Conservation (phyloP, 2,888 invertebrate species). For the Macaria liturata region DNA sequence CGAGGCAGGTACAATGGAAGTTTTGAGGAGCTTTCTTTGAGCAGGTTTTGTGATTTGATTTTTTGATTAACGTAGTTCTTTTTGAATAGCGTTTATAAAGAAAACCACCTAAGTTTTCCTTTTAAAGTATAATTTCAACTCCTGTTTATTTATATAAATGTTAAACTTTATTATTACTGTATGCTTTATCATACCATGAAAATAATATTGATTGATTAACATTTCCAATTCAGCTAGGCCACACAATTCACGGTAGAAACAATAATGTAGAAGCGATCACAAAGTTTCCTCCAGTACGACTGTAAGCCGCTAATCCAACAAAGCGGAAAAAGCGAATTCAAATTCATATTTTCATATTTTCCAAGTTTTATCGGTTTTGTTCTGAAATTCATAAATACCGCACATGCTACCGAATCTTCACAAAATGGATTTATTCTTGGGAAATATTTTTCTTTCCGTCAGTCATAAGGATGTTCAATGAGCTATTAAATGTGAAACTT, state of each 20-base stretch:
- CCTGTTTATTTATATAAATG: too few relatives aligned
- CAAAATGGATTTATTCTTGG: conserved; percentile 18
- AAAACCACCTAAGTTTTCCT: too few relatives aligned
- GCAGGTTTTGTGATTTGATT: conserved; percentile 2
- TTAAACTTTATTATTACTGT: too few relatives aligned
- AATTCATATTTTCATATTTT: conserved; percentile 44
- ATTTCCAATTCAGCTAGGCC: too few relatives aligned
- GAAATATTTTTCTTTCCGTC: conserved; percentile 12
- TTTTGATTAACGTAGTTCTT: not conserved
- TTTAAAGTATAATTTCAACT: too few relatives aligned
- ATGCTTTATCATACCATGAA: too few relatives aligned
- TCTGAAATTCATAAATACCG: conserved; percentile 47
- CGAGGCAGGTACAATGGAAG: conserved; percentile 23
- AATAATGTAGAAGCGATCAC: too few relatives aligned
- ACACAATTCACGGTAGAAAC: not conserved
- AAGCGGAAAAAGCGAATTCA: conserved; percentile 37
- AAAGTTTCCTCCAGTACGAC: too few relatives aligned
- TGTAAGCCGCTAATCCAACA: too few relatives aligned
- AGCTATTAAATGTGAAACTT: too few relatives aligned
- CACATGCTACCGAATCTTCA: conserved; percentile 33
- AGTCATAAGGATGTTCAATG: conserved; percentile 1
- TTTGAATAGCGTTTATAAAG: too few relatives aligned
- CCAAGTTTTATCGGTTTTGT: conserved; percentile 51
- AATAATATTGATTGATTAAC: too few relatives aligned
- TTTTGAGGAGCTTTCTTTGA: conserved; percentile 11